These are phyloP conservation scores for Myotis planiceps DNA, from an alignment of 2,797 vertebrate species.

Conservation along the genomic window DNA sequence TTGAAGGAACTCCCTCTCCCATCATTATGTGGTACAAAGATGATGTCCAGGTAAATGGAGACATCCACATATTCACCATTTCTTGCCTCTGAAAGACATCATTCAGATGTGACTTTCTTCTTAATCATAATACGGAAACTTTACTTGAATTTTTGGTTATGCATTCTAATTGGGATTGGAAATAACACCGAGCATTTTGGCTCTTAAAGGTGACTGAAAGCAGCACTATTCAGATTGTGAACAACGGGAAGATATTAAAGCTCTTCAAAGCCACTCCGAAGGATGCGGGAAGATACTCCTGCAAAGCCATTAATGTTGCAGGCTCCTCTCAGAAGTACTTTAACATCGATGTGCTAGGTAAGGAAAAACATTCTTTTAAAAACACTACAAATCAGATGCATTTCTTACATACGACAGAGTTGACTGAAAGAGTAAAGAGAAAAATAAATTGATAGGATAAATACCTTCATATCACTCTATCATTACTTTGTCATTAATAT, in stretches of 20 bases:
- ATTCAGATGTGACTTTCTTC: neutral
- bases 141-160: neutral
- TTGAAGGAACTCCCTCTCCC: constrained; percentile 93
- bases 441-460: neutral
- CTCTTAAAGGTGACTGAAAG: constrained; percentile 90
- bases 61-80: neutral
- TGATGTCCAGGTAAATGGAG: constrained; percentile 88
- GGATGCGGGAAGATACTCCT: constrained; percentile 93
- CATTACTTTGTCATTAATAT: neutral
- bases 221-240: constrained; percentile 89
- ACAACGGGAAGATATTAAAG: constrained; percentile 92
- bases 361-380: constrained; percentile 64
- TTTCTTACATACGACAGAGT: neutral
- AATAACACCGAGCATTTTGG: constrained; percentile 50
- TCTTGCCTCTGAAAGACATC: neutral
- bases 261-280: constrained; percentile 88
- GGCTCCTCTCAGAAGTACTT: constrained; percentile 94
- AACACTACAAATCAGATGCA: neutral
- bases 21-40: constrained; percentile 95
- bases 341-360: constrained; percentile 92
- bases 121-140: neutral
- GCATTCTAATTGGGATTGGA: constrained; percentile 26
- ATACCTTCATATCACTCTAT: neutral
- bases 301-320: constrained; percentile 93
- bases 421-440: neutral